Percentiles rank a stretch among this genome's conserved stretches.
Evolutionary conservation across 2,113 vertebrate genomes (phyloP).

Genomic region (Phainopepla nitens): DNA sequence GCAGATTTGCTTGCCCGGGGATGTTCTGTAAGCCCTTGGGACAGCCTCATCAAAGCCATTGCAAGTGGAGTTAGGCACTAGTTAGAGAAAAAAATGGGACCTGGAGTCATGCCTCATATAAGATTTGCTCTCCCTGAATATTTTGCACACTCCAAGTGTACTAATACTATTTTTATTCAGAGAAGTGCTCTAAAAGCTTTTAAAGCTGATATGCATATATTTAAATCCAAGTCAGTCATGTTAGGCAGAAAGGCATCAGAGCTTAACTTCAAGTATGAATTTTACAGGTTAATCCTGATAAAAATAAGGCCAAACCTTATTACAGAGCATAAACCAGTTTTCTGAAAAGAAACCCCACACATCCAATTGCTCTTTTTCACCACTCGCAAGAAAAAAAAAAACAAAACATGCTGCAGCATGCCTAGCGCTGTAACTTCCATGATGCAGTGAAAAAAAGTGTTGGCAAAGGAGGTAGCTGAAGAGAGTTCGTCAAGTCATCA

Average conservation of each 20-base stretch:
- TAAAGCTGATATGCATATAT: constrained; percentile 43
- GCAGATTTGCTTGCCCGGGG: constrained; percentile 72
- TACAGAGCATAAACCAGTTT: constrained; percentile 2
- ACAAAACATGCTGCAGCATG: background rate
- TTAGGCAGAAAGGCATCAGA: constrained; percentile 39
- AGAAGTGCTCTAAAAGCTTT: constrained; percentile 30
- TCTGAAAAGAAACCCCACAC: background rate
- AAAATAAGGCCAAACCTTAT: constrained; percentile 30
- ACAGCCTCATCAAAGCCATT: constrained; percentile 76
- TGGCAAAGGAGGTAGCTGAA: background rate
- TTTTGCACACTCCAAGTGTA: constrained; percentile 23
- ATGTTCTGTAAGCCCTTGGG: constrained; percentile 68
- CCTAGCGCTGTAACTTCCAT: background rate
- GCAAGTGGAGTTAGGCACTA: constrained; percentile 76
- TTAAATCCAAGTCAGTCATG: constrained; percentile 35
- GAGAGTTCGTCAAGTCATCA: background rate
- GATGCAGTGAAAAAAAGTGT: background rate
- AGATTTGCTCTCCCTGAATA: background rate
- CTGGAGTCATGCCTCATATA: background rate
- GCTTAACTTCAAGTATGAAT: constrained; percentile 46
- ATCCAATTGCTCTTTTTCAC: constrained; percentile 38
- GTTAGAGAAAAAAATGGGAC: background rate
- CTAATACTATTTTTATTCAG: constrained; percentile 21
- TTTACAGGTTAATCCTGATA: constrained; percentile 52
- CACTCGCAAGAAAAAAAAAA: background rate